These are phyloP conservation scores for Exaiptasia diaphana DNA, from an alignment of 64 coral and sea anemone genomes.

Conservation along the genomic window DNA sequence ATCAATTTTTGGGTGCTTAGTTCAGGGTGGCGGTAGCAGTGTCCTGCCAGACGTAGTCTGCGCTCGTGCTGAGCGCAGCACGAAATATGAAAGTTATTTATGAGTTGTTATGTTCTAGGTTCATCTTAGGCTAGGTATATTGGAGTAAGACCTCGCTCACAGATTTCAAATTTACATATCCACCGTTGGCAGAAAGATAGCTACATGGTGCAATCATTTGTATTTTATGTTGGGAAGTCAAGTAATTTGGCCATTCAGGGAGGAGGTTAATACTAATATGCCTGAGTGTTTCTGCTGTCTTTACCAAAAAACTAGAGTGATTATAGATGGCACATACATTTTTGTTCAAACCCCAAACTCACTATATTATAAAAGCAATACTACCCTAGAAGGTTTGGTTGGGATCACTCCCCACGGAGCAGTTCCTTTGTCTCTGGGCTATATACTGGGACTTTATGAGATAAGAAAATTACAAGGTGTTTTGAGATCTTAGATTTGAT, in stretches of 20 bases:
- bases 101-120: no score
- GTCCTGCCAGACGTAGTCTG: no score
- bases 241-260: slow-evolving; percentile 46
- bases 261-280: slow-evolving; percentile 32
- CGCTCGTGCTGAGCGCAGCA: no score
- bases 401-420: background rate
- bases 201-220: slow-evolving; percentile 40
- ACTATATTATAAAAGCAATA: slow-evolving; percentile 14
- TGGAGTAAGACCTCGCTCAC: slow-evolving; percentile 21
- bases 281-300: slow-evolving; percentile 7
- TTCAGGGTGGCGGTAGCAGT: no score
- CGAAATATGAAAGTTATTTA: no score
- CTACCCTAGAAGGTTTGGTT: background rate
- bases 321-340: slow-evolving; percentile 18
- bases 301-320: slow-evolving; percentile 27
- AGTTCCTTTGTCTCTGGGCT: background rate
- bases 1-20: no score
- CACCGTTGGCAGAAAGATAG: background rate
- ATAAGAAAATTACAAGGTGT: background rate
- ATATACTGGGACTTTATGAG: background rate
- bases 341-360: slow-evolving; percentile 11
- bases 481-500: background rate
- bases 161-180: slow-evolving; percentile 33
- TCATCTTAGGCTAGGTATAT: slow-evolving; percentile 9
- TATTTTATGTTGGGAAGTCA: slow-evolving; percentile 1